Evolutionary conservation across 2,113 vertebrate genomes (phyloP).

Genomic region (Nothoprocta pentlandii): DNA sequence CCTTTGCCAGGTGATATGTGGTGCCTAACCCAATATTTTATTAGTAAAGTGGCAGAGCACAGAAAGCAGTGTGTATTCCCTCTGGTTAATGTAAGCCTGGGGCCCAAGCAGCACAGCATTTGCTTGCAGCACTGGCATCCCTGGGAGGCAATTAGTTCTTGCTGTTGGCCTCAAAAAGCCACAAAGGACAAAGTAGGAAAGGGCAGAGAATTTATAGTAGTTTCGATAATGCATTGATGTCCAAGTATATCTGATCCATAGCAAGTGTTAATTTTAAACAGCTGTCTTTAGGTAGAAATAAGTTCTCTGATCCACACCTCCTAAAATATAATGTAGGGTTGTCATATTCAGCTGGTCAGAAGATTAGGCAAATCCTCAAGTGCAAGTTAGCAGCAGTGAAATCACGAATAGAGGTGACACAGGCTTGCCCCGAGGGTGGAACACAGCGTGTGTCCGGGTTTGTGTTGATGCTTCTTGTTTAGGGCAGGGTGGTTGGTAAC

Average conservation of each 20-base stretch:
- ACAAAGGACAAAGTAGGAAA: conserved; percentile 51
- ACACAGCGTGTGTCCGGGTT: background rate
- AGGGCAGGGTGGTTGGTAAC: background rate
- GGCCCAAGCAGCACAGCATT: background rate
- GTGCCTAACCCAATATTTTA: background rate
- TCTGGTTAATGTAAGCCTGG: background rate
- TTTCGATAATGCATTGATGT: conserved; percentile 38
- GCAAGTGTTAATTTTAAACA: conserved; percentile 61
- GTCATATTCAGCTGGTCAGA: background rate
- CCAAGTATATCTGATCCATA: conserved; percentile 60
- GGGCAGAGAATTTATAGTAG: conserved; percentile 52
- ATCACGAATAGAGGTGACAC: background rate
- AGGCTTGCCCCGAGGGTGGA: background rate
- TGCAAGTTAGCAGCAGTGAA: conserved; percentile 3
- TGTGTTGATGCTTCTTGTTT: conserved; percentile 12
- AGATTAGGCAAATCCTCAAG: conserved; percentile 3
- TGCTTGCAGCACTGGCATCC: conserved; percentile 8
- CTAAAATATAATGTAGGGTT: conserved; percentile 3
- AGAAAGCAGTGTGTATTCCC: background rate
- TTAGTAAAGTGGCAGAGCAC: background rate
- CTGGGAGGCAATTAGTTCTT: conserved; percentile 13
- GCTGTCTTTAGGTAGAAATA: conserved; percentile 29
- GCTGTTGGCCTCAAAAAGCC: background rate
- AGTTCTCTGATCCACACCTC: conserved; percentile 34
- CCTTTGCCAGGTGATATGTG: background rate